These are phyloP conservation scores for Loris lydekkerianus DNA, from an alignment of 2,797 vertebrate species.

Conservation along the genomic window DNA sequence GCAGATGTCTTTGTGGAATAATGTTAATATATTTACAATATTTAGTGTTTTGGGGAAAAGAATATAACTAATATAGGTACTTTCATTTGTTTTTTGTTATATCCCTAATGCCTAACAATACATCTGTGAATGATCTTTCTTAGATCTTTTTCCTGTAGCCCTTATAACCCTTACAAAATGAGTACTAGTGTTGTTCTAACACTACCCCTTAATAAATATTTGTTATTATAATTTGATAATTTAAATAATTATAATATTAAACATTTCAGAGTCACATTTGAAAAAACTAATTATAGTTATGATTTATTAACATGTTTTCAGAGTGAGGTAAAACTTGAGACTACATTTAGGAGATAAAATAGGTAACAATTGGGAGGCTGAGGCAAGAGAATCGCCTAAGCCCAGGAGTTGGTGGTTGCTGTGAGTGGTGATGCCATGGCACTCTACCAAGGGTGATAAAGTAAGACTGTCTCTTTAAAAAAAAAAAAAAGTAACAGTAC, in stretches of 20 bases:
- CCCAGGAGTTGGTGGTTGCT: no score
- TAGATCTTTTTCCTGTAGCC: constrained; percentile 48
- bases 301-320: constrained; percentile 39
- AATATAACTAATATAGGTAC: constrained; percentile 11
- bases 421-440: no score
- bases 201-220: background rate
- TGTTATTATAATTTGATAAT: constrained; percentile 41
- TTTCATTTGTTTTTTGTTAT: constrained; percentile 27
- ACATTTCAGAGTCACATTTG: constrained; percentile 41
- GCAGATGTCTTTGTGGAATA: background rate
- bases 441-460: no score
- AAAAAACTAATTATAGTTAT: constrained; percentile 41
- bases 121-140: background rate
- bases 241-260: constrained; percentile 46
- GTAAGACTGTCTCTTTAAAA: no score
- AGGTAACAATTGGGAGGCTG: background rate
- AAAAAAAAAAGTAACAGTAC: background rate
- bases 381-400: no score
- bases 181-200: background rate
- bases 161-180: constrained; percentile 35
- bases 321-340: constrained; percentile 40
- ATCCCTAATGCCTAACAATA: background rate
- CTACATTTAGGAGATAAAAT: constrained; percentile 51
- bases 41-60: constrained; percentile 23
- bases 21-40: background rate